Evolutionary conservation across 2,797 vertebrate genomes (phyloP), one percentile per base, ranked within the genome.

Genomic region (Sebastes trivittatus): DNA sequence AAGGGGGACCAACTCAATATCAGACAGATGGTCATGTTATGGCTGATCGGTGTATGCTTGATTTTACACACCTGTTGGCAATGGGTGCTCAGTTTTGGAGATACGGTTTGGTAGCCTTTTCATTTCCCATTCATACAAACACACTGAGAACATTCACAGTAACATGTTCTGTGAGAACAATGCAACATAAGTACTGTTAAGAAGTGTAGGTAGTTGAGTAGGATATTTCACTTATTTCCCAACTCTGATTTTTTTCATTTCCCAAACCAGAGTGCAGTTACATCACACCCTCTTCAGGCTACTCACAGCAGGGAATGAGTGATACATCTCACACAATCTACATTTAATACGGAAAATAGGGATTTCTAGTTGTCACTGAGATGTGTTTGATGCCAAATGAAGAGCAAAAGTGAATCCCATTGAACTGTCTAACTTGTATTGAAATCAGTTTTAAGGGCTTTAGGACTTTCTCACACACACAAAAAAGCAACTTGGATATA

Each of bases 371-470:
- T 82, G 73, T 74, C 79, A 80, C 13, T 55, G 66, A n/a, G 18
- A 49, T 6, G 30, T 10, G 59, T 86, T 82, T 78, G 77, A 89
- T 82, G 78, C 78, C 22, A 54, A 38, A 55, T 71, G 66, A 83
- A 62, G 30, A 52, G 59, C 22, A 16, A 56, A 75, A 34, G 8
- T 56, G 56, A 75, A 65, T 8, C 10, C 3, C 67, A 59, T 46
- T 18, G 16, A 80, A 52, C 61, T 56, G 52, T 72, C 70, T 16
- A 71, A 63, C 59, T 72, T 23, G 6, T 49, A 18, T 20, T 61
- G 42, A 42, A 46, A 46, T 22, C 2, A 56, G 55, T 79, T 78
- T 66, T 42, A 11, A 13, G 18, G 69, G 72, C 63, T 63, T 75
- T 54, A 49, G 11, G 42, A 25, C 49, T 75, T 81, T 66, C 61